Conservation (phyloP, 2,888 invertebrate genomes). For the Melanophora roralis region DNA sequence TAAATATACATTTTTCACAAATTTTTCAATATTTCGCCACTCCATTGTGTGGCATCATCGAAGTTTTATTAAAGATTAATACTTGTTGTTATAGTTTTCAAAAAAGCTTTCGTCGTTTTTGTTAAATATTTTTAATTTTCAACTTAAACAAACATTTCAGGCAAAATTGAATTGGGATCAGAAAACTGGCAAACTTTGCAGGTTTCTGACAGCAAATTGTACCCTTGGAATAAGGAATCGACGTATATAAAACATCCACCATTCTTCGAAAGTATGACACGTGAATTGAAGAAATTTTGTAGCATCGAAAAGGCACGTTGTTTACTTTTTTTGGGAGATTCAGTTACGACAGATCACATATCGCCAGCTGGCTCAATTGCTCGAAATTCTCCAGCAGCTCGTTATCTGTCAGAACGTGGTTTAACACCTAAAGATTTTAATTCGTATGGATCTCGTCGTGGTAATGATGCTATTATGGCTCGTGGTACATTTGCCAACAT, state of each 20-base stretch:
- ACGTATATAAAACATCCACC: slow-evolving; percentile 98
- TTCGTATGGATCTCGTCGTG: slow-evolving; percentile 97
- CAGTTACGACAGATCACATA: slow-evolving; percentile 99
- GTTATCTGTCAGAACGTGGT: slow-evolving; percentile 73
- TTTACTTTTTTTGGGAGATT: slow-evolving; percentile 93
- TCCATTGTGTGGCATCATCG: too few relatives aligned
- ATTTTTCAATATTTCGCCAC: too few relatives aligned
- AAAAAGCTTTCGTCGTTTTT: too few relatives aligned
- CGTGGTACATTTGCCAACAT: slow-evolving; percentile 99
- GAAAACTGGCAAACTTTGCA: slow-evolving; percentile 89
- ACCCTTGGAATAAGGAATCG: slow-evolving; percentile 93
- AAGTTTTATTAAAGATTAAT: too few relatives aligned
- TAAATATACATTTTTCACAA: too few relatives aligned
- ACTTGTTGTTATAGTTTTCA: too few relatives aligned
- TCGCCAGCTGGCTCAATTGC: slow-evolving; percentile 99
- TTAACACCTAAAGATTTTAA: slow-evolving; percentile 96
- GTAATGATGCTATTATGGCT: slow-evolving; percentile 98
- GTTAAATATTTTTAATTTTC: too few relatives aligned
- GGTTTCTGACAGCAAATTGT: slow-evolving; percentile 89
- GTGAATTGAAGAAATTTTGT: slow-evolving; percentile 79
- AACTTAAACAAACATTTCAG: slow-evolving; percentile 62
- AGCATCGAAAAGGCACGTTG: slow-evolving; percentile 86
- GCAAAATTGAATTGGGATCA: slow-evolving; percentile 92
- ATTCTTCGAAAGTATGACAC: slow-evolving; percentile 91
- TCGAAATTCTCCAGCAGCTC: slow-evolving; percentile 90